phyloP scores from a whole-genome alignment of 1,140 invertebrate genomes.

The Trachymyrmex cornetzi region DNA sequence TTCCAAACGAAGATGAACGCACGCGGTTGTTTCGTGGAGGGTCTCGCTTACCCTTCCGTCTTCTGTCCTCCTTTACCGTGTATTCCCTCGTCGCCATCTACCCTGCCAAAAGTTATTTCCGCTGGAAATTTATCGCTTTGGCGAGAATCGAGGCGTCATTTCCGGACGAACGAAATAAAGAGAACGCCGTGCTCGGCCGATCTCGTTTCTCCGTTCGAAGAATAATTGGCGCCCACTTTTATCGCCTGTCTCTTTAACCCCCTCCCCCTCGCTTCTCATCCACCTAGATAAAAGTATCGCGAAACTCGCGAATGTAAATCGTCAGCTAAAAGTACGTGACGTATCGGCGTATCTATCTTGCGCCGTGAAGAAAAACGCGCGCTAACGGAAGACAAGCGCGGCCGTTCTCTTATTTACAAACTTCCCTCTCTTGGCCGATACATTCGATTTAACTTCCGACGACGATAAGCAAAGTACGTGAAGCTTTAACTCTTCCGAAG shows the following conservation, averaged over 20 bases:
- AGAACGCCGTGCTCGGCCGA: conserved; percentile 52
- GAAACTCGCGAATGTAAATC: conserved; percentile 62
- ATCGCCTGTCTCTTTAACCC: conserved; percentile 54
- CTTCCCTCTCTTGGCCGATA: conserved; percentile 21
- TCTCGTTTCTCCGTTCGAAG: conserved; percentile 59
- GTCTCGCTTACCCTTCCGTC: conserved; percentile 29
- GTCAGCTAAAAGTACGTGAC: conserved; percentile 54
- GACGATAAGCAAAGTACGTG: conserved; percentile 38
- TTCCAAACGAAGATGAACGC: conserved; percentile 51
- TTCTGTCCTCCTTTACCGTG: conserved; percentile 56
- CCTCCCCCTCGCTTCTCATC: background rate
- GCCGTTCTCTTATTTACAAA: conserved; percentile 57
- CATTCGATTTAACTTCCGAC: conserved; percentile 55
- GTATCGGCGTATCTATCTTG: conserved; percentile 55
- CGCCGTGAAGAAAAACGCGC: conserved; percentile 14
- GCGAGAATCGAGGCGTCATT: conserved; percentile 77
- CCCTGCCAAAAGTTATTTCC: conserved; percentile 77
- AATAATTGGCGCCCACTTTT: conserved; percentile 74
- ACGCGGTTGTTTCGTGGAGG: conserved; percentile 34
- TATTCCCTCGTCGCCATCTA: conserved; percentile 47
- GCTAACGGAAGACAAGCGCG: conserved; percentile 45
- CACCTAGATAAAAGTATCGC: conserved; percentile 52
- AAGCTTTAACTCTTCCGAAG: background rate
- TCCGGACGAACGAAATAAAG: conserved; percentile 75
- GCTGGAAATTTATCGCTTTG: conserved; percentile 76